These are phyloP conservation scores for Leucoptera coffeella DNA, from an alignment of 2,888 invertebrate species.

Conservation along the genomic window DNA sequence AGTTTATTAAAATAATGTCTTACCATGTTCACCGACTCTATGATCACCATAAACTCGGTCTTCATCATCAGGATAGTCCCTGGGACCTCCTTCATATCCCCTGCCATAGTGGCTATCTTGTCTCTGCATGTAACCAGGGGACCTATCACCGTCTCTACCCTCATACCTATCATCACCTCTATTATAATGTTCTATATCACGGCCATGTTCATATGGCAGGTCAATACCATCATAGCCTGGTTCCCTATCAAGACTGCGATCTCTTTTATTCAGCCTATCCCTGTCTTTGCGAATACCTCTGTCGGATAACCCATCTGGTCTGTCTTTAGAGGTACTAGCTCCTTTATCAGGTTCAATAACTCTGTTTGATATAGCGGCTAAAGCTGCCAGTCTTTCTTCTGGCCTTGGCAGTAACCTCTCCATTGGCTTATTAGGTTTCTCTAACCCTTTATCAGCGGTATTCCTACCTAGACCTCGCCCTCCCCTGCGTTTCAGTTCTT, in stretches of 20 bases:
- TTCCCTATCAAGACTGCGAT: conserved; percentile 41
- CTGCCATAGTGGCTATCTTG: conserved; percentile 43
- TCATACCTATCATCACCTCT: conserved; percentile 38
- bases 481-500: conserved; percentile 46
- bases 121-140: conserved; percentile 32
- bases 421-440: conserved; percentile 56
- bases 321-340: conserved; percentile 37
- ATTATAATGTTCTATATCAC: conserved; percentile 46
- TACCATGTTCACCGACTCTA: conserved; percentile 24
- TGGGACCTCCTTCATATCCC: conserved; percentile 36
- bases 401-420: conserved; percentile 59
- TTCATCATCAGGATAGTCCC: conserved; percentile 47
- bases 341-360: conserved; percentile 35
- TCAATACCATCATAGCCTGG: conserved; percentile 13
- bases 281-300: conserved; percentile 45
- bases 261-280: conserved; percentile 44
- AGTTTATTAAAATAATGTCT: too few relatives aligned
- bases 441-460: conserved; percentile 46
- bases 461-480: conserved; percentile 36
- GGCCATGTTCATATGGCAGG: conserved; percentile 30
- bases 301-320: conserved; percentile 39
- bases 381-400: conserved; percentile 57
- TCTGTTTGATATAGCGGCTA: conserved; percentile 47
- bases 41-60: conserved; percentile 47
- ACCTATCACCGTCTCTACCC: conserved; percentile 35